Base-by-base conservation (phyloP, 2,888 invertebrate genomes). In the Drosophila rellima region DNA sequence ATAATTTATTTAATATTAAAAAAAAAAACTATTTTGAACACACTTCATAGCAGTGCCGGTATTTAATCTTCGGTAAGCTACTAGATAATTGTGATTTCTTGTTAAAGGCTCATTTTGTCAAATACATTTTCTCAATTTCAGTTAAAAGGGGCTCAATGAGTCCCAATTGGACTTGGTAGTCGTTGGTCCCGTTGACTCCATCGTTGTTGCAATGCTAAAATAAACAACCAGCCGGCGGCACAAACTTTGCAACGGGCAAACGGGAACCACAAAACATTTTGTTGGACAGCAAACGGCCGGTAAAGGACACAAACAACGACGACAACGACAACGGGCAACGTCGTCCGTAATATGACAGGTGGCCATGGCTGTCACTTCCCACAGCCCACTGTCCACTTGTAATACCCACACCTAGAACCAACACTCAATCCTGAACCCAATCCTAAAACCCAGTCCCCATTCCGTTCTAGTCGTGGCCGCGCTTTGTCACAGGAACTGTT, bases 401-500 rank as follows among this genome's bases (percentile, higher is more conserved):
- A n/a, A 42, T 56, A 44, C 35, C 31, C 33, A 31, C 8, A 47
- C 64, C 57, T n/a, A 35, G 44, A 18, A 37, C 18, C 35, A 17
- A 4, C 44, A 23, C 51, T 37, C 48, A 20, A 17, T 42, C 35
- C 20, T 29, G 20, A 7, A 23, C 31, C 20, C 45, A 20, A 37
- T 13, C 26, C 26, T 39, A 29, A 11, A 29, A 4, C 42, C 23
- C 52, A 42, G 20, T 40, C 31, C 48, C 48, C 42, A 15, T 29
- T 26, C 44, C 18, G 39, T 47, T 48, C 66, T 35, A 61, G 59
- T 37, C 47, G 56, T 33, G 79, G 65, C 60, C 66, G 70, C 66
- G 80, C 86, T 79, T 79, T 84, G 87, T 87, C 85, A 88, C 87
- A 82, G 87, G 87, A 85, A 82, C 87, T 90, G 90, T 89, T 90